These are phyloP conservation scores for Pseudobourletiella spinata DNA, from an alignment of 1,140 invertebrate species.

Conservation along the genomic window DNA sequence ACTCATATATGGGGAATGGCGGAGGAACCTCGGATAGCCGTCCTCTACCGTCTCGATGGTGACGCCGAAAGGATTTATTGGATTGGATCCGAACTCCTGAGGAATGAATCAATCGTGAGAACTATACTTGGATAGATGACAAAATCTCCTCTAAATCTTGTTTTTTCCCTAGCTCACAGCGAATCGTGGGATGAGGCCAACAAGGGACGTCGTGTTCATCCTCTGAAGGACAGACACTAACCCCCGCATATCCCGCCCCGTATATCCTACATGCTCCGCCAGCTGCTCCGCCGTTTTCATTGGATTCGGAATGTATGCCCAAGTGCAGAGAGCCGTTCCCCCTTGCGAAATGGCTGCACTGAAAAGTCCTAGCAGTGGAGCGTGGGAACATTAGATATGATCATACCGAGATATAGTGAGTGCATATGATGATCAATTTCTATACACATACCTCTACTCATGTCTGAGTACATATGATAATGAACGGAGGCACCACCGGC, in stretches of 20 bases:
- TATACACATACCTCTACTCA: constrained; percentile 11
- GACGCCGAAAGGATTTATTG: constrained; percentile 54
- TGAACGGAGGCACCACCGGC: constrained; percentile 13
- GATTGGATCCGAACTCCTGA: constrained; percentile 47
- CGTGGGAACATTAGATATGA: not conserved
- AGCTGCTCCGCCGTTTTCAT: constrained; percentile 57
- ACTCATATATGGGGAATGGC: constrained; percentile 44
- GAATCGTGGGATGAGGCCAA: constrained; percentile 43
- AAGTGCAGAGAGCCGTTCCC: constrained; percentile 60
- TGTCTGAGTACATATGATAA: constrained; percentile 4
- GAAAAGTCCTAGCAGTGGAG: constrained; percentile 36
- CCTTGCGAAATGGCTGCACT: constrained; percentile 46
- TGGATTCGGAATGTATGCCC: constrained; percentile 58
- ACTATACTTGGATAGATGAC: not conserved
- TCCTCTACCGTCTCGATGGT: constrained; percentile 46
- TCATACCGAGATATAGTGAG: not conserved
- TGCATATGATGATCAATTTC: no score
- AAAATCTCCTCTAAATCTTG: no score
- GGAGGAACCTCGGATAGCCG: constrained; percentile 47
- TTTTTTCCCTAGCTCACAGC: no score
- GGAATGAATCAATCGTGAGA: constrained; percentile 12
- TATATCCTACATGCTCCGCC: constrained; percentile 58
- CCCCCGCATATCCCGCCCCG: constrained; percentile 45
- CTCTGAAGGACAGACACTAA: constrained; percentile 61
- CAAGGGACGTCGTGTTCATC: constrained; percentile 49